These are phyloP conservation scores for Nematopogon swammerdamellus DNA, from an alignment of 2,888 invertebrate genomes.

Conservation along the genomic window DNA sequence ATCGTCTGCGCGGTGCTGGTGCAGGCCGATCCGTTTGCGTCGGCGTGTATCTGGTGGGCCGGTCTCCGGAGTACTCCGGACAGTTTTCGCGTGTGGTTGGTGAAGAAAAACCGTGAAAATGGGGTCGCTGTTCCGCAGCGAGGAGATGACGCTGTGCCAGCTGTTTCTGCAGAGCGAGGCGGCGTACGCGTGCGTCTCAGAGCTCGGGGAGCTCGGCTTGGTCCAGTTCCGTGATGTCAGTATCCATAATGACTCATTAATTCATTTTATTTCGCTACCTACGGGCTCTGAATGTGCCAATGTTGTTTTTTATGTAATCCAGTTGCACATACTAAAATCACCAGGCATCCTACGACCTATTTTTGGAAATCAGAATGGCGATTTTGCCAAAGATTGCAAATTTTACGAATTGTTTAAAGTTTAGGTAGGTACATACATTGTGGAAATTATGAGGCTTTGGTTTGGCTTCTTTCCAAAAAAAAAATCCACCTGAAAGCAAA, in stretches of 20 bases:
- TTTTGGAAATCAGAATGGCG: no score
- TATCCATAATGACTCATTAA: slow-evolving; percentile 16
- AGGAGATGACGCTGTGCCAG: slow-evolving; percentile 98
- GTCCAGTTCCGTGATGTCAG: slow-evolving; percentile 95
- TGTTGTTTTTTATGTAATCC: no score
- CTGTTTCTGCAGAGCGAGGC: slow-evolving; percentile 98
- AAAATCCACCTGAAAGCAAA: no score
- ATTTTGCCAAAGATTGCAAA: no score
- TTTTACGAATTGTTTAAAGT: no score
- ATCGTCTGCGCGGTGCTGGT: neutral
- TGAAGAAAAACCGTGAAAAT: slow-evolving; percentile 45
- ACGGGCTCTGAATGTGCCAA: no score
- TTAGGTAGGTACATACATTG: no score
- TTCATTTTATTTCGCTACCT: no score
- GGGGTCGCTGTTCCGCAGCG: slow-evolving; percentile 94
- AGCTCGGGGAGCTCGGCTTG: slow-evolving; percentile 94
- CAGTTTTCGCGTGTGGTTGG: slow-evolving; percentile 25
- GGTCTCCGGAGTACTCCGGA: slow-evolving; percentile 16
- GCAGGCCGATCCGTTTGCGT: neutral
- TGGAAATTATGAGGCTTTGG: no score
- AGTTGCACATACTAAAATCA: no score
- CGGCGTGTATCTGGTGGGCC: neutral
- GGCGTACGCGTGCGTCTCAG: slow-evolving; percentile 96
- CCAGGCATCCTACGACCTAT: no score
- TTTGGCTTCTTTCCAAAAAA: no score